phyloP scores from a whole-genome alignment of 2,888 invertebrate species.

The Ormyrus pomaceus region DNA sequence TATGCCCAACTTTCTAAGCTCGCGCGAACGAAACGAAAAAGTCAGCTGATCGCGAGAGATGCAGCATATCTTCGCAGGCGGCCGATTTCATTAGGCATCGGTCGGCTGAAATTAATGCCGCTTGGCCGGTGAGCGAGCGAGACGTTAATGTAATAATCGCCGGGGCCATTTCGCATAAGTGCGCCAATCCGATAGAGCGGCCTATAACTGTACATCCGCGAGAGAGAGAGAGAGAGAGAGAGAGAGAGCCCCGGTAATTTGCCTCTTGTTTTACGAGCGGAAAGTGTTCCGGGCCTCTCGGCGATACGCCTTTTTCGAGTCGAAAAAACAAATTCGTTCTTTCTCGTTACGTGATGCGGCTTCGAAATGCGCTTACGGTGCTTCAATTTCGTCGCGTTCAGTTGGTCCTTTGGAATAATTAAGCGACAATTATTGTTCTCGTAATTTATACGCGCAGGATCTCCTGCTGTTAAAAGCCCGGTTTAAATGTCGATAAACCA shows the following conservation, averaged over 20 bases:
- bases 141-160: conserved; percentile 44
- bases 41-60: not conserved
- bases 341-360: no score
- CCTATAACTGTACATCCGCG: conserved; percentile 36
- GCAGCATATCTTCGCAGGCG: not conserved
- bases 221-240: not conserved
- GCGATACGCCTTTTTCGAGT: no score
- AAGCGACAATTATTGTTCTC: no score
- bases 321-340: no score
- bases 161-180: conserved; percentile 35
- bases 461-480: no score
- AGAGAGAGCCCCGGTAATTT: conserved; percentile 8
- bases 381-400: no score
- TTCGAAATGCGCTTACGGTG: no score
- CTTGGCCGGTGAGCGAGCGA: not conserved
- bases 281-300: no score
- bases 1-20: not conserved
- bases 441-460: no score
- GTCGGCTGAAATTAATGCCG: conserved; percentile 11
- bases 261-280: conserved; percentile 19
- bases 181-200: conserved; percentile 42
- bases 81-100: conserved; percentile 20
- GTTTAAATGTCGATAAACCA: no score
- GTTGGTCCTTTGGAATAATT: no score
- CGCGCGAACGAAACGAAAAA: not conserved